Percentiles rank a stretch among this genome's conserved stretches.
phyloP scores from a whole-genome alignment of 2,888 invertebrate genomes.

The Diploptera punctata region DNA sequence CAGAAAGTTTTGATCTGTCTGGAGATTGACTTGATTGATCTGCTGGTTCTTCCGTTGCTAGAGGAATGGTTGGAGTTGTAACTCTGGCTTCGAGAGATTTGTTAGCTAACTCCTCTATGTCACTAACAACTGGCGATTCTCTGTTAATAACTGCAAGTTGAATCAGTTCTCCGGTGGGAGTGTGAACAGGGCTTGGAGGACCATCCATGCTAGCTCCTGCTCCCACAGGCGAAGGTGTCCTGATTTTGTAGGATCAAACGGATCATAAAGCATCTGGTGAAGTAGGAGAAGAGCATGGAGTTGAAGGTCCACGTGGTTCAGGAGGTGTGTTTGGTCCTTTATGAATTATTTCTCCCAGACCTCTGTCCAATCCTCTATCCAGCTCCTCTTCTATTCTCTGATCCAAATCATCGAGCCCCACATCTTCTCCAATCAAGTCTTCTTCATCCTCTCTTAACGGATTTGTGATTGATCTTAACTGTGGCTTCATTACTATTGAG shows the following conservation, averaged over 20 bases:
- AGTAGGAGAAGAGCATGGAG: constrained; percentile 69
- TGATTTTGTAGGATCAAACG: constrained; percentile 89
- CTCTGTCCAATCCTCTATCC: constrained; percentile 47
- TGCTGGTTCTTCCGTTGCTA: constrained; percentile 25
- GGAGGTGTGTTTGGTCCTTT: constrained; percentile 77
- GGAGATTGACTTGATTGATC: constrained; percentile 35
- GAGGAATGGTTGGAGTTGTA: constrained; percentile 14
- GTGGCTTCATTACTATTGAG: constrained; percentile 60
- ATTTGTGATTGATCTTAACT: constrained; percentile 62
- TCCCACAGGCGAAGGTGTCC: constrained; percentile 66
- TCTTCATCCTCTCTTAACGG: constrained; percentile 61
- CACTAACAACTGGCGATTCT: constrained; percentile 31
- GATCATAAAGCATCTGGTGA: constrained; percentile 89
- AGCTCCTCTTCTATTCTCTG: constrained; percentile 48
- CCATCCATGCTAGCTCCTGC: constrained; percentile 52
- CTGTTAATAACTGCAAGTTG: constrained; percentile 1
- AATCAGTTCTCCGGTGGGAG: constrained; percentile 23
- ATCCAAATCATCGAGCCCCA: constrained; percentile 43
- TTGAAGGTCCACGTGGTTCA: constrained; percentile 55
- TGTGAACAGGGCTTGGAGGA: constrained; percentile 42
- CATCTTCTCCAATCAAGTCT: constrained; percentile 48
- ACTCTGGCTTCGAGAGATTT: constrained; percentile 24
- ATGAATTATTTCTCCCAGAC: constrained; percentile 50
- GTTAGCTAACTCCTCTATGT: constrained; percentile 23
- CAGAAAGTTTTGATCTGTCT: constrained; percentile 26